A percentile compares a stretch with the other conserved stretches of the same genome.
These are phyloP conservation scores for Steromphala cineraria DNA, from an alignment of 2,888 invertebrate genomes.

Conservation along the genomic window DNA sequence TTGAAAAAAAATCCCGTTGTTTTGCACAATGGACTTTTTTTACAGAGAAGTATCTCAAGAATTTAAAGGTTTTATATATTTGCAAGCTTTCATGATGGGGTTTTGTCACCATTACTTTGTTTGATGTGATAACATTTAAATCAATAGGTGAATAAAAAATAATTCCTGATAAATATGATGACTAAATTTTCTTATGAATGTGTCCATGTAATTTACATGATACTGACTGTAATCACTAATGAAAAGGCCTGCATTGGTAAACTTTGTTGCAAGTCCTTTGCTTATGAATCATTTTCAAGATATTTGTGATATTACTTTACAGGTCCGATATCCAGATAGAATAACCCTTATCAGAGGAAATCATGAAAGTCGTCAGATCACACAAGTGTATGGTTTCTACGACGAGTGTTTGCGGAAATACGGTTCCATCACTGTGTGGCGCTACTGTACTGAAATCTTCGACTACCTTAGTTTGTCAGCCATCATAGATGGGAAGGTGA, in stretches of 20 bases:
- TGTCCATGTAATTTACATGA: too few species aligned
- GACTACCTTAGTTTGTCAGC: conserved; percentile 97
- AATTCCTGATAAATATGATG: too few species aligned
- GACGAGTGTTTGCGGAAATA: conserved; percentile 99
- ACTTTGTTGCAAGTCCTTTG: not conserved
- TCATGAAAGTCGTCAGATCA: conserved; percentile 99
- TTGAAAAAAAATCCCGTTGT: too few species aligned
- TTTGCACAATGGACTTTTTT: too few species aligned
- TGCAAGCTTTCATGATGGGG: too few species aligned
- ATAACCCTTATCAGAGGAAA: conserved; percentile 98
- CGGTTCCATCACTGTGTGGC: conserved; percentile 98
- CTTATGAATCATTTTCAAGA: not conserved
- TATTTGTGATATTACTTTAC: conserved; percentile 7
- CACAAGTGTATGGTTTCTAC: conserved; percentile 99
- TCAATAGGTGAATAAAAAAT: too few species aligned
- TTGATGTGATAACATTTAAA: too few species aligned
- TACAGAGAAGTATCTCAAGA: too few species aligned
- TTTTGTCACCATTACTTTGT: too few species aligned
- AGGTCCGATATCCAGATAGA: conserved; percentile 98
- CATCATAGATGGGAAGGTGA: conserved; percentile 93
- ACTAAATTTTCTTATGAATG: too few species aligned
- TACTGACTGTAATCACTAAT: too few species aligned
- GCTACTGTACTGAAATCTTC: conserved; percentile 99
- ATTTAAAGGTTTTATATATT: too few species aligned
- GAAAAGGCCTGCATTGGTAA: not conserved